Base-by-base conservation (phyloP, 2,888 invertebrate species). In the Incurvaria masculella region DNA sequence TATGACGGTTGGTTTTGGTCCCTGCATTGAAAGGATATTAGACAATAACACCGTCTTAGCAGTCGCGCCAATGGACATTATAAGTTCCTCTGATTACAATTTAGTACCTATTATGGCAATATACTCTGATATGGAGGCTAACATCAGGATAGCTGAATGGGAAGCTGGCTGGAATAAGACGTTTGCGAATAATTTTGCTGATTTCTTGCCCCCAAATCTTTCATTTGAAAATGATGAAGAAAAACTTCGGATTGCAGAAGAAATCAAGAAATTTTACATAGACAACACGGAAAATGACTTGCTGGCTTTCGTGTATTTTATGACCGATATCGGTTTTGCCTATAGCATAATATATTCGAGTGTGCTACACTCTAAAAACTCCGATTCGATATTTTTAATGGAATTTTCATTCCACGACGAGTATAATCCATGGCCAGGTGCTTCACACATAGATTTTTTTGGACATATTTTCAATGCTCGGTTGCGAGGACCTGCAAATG, bases 81-180 rank as follows among this genome's bases (percentile, higher is more conserved):
- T 43, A 5, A 4, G 8, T 5, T 27, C 42, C 5, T 42, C 38
- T 10, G 38, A 43, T 21, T 47, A 42, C 19, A 27, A 27, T 2
- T 10, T 19, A 6, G 21, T 47, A 20, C 42, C 42, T 11, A 33
- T 42, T 6, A 33, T 47, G 20, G 4, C 42, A 4, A 38, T 33
- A 14, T 47, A 42, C 16, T 21, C 41, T 23, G 41, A 40, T 21
- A 20, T 47, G n/a, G 47, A 47, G 11, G 43, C 38, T n/a, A 10
- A 42, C 1, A 10, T 26, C 16, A 26, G 23, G 17, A 14, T 41
- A 14, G 2, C 6, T 1, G 11, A 33, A 6, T 33, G 33, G 33
- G n/a, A n/a, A n/a, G 21, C 23, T 17, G 20, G 21, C 14, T 16
- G 11, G 41, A 41, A 41, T 17, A 23, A 23, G 4, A 8, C 10